Base-by-base conservation (phyloP, 2,113 vertebrate genomes). In the Okapia johnstoni region DNA sequence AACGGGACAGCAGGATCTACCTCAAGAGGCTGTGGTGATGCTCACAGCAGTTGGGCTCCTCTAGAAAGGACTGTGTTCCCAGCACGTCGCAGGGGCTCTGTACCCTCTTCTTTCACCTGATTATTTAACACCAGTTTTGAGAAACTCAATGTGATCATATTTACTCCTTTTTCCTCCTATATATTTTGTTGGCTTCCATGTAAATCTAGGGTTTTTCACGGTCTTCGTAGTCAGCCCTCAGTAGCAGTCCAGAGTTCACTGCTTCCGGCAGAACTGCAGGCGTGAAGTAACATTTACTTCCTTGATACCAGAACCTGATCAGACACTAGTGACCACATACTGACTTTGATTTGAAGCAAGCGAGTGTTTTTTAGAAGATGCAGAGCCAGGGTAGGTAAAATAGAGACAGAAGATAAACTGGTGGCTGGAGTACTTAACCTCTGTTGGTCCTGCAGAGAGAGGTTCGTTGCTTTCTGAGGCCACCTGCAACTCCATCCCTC, bases 1-100 rank as follows among this genome's bases (percentile, higher is more conserved):
- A 30, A 26, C 30, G n/a, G 19, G 11, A 50, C 4, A 7, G 3
- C 0, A 2, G 46, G 5, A 3, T 21, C 12, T 40, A 1, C 14
- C 36, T 55, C 54, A 0, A 0, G 6, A 86, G 86, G 52, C 48
- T 16, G 8, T 21, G 0, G 17, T 6, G 79, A 83, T 21, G 54
- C 52, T 19, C 7, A 0, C 0, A 13, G 63, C 46, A 52, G 63
- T 4, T 17, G 5, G 26, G 28, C n/a, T 6, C 2, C 88, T 55
- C 13, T 9, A 36, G 9, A 16, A 25, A 33, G 30, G 13, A 50
- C 70, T 8, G 0, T 46, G 1, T 30, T 14, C 43, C 43, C 0
- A 16, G 55, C 43, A 9, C 0, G 0, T 0, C 4, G 19, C 58
- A 63, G 40, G 58, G 2, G 0, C 96, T 55, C 2, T 25, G 3